Base-by-base conservation (phyloP, 2,113 vertebrate species). In the Zeus faber region DNA sequence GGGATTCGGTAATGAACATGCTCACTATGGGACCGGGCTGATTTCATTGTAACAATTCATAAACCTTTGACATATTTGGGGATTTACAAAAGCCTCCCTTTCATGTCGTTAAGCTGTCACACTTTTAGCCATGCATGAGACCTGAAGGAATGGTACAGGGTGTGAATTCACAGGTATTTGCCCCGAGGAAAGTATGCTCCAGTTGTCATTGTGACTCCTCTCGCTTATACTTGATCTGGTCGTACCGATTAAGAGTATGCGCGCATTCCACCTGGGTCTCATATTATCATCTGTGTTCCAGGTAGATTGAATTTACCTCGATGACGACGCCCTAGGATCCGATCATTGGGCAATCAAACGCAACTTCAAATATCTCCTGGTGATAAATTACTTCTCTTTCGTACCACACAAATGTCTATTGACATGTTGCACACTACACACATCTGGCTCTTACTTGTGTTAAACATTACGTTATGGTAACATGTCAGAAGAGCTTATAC, bases 1-100 rank as follows among this genome's bases (percentile, higher is more conserved):
- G 76, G 57, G 55, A 74, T 76, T 77, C 48, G 49, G 76, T 85
- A 84, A 88, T 87, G 79, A 87, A 85, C 75, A 76, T 80, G 73
- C 81, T 67, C 75, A 79, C 76, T 83, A 68, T 76, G 74, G 61
- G 58, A 65, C 72, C 58, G 61, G 74, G 58, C 70, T 76, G 74
- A 77, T 85, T 81, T 85, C 67, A 74, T 70, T 80, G 66, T 64
- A 65, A 62, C 65, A 74, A 77, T 50, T 65, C 53, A 74, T 67
- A 74, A 76, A 57, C 65, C 35, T 21, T 53, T 55, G 41, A 58
- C 58, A 35, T 46, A 53, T 54, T 48, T 35, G 62, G 64, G 46
- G 51, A 65, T 65, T 61, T 62, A 57, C 41, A 62, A 69, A 68
- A 74, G 62, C 65, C 54, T 59, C 20, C 78, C 79, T 87, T 77